These are phyloP conservation scores for Caenorhabditis drosophilae DNA, from an alignment of 2,888 invertebrate species.

Conservation along the genomic window DNA sequence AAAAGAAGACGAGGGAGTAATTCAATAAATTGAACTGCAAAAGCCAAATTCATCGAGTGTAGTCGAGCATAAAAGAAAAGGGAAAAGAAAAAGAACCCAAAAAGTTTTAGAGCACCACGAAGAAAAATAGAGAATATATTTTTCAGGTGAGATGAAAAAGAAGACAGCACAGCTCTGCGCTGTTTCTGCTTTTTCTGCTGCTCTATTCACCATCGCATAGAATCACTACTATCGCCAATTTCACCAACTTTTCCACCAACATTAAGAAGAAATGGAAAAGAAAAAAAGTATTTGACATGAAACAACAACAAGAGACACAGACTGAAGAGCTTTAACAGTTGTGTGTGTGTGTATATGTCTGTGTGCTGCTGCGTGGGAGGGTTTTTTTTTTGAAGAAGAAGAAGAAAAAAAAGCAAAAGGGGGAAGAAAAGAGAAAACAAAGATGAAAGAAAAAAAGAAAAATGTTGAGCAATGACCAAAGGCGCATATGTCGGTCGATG, in stretches of 20 bases:
- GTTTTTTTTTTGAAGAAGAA: constrained; percentile 3
- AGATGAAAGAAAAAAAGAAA: constrained; percentile 16
- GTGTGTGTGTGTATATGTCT: background rate
- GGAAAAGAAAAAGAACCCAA: background rate
- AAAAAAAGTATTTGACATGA: background rate
- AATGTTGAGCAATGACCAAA: too few species aligned
- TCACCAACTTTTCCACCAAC: too few species aligned
- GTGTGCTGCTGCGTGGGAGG: background rate
- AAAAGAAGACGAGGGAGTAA: constrained; percentile 16
- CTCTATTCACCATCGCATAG: too few species aligned
- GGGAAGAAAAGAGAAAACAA: background rate
- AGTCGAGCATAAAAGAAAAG: background rate
- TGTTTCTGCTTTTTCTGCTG: too few species aligned
- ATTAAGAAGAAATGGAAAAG: background rate
- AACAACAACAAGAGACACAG: too few species aligned
- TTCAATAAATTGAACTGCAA: background rate
- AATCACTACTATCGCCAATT: too few species aligned
- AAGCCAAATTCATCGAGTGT: background rate
- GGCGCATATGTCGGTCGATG: too few species aligned
- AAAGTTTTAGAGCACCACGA: background rate
- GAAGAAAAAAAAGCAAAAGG: too few species aligned
- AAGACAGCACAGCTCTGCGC: too few species aligned
- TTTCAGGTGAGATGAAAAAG: background rate
- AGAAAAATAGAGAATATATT: background rate
- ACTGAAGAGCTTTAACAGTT: background rate